Evolutionary conservation across 2,888 invertebrate genomes (phyloP).

Genomic region (Brenthis ino): DNA sequence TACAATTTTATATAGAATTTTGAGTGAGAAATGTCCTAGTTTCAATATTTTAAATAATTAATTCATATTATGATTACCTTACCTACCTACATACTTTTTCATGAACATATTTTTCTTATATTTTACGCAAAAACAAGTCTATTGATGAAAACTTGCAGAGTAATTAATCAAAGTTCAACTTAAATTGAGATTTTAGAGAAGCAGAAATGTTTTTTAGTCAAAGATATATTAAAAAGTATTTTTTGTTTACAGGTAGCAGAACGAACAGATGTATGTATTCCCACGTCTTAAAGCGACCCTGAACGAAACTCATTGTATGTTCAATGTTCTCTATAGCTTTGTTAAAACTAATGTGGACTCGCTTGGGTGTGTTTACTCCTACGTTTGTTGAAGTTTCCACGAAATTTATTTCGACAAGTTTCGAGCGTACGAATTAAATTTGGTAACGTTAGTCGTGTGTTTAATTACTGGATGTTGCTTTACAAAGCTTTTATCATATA

Average conservation of each 20-base stretch:
- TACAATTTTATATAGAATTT: constrained; percentile 52
- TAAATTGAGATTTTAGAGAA: constrained; percentile 21
- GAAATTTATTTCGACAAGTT: constrained; percentile 19
- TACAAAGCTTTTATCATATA: constrained; percentile 5
- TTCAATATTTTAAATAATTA: background rate
- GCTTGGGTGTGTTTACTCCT: constrained; percentile 30
- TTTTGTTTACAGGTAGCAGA: constrained; percentile 63
- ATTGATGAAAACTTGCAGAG: no score
- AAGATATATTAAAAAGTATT: constrained; percentile 54
- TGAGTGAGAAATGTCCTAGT: constrained; percentile 58
- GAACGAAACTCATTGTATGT: constrained; percentile 43
- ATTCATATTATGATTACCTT: background rate
- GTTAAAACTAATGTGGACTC: constrained; percentile 46
- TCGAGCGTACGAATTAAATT: constrained; percentile 24
- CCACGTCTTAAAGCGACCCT: constrained; percentile 54
- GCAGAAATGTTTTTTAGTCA: constrained; percentile 19
- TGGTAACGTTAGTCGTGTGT: constrained; percentile 1
- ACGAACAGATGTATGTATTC: constrained; percentile 69
- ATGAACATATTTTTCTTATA: no score
- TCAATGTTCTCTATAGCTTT: constrained; percentile 46
- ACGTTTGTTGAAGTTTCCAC: constrained; percentile 33
- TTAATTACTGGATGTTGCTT: background rate
- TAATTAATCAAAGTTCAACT: constrained; percentile 2
- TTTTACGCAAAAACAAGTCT: no score
- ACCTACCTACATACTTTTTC: no score